These are phyloP conservation scores for Xyrichtys novacula DNA, from an alignment of 2,797 vertebrate genomes.

Conservation along the genomic window DNA sequence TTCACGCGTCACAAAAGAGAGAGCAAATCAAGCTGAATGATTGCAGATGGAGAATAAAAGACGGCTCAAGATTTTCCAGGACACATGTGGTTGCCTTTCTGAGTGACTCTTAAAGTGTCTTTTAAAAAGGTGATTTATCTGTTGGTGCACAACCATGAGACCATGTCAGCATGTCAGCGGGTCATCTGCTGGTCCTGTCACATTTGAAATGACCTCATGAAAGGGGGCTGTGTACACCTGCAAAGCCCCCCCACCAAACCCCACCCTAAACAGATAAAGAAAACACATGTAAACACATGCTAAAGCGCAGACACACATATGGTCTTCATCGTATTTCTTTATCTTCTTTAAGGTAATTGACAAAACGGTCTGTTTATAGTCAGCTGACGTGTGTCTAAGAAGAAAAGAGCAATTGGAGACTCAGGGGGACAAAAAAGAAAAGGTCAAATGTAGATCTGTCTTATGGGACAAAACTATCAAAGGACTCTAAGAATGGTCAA, in stretches of 20 bases:
- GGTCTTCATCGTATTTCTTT: slow-evolving; percentile 52
- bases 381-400: slow-evolving; percentile 50
- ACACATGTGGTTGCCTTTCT: slow-evolving; percentile 79
- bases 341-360: slow-evolving; percentile 56
- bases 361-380: slow-evolving; percentile 63
- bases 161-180: slow-evolving; percentile 66
- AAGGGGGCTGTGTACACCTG: slow-evolving; percentile 62
- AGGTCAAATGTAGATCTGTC: slow-evolving; percentile 50
- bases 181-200: slow-evolving; percentile 70
- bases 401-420: slow-evolving; percentile 35
- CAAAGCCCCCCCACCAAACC: slow-evolving; percentile 21
- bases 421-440: slow-evolving; percentile 34
- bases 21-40: slow-evolving; percentile 73
- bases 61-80: slow-evolving; percentile 75
- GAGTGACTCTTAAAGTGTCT: slow-evolving; percentile 81
- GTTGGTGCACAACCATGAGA: slow-evolving; percentile 53
- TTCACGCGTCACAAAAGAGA: slow-evolving; percentile 76
- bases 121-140: slow-evolving; percentile 84
- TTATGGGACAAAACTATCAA: slow-evolving; percentile 67
- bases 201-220: slow-evolving; percentile 54
- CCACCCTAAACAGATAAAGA: slow-evolving; percentile 51
- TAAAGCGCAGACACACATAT: slow-evolving; percentile 56
- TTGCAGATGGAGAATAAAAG: slow-evolving; percentile 81
- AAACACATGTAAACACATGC: slow-evolving; percentile 66
- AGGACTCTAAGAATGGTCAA: slow-evolving; percentile 75